These are phyloP conservation scores for Caenorhabditis sp. DNA, from an alignment of 2,888 invertebrate genomes.

Conservation along the genomic window DNA sequence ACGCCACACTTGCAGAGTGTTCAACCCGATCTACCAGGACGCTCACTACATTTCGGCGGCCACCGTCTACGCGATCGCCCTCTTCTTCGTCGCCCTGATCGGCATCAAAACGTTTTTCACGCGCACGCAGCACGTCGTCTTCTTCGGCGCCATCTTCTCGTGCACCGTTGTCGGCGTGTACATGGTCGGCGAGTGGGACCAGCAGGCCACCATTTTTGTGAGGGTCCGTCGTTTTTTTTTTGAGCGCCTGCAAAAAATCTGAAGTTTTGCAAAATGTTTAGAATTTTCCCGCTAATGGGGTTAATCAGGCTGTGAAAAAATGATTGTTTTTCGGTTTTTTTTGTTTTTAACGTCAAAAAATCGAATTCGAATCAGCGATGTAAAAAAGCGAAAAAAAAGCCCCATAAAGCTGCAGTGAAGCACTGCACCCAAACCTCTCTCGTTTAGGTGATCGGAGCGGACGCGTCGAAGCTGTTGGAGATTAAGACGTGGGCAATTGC, in stretches of 20 bases:
- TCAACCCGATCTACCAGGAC: conserved; percentile 12
- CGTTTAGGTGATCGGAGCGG: conserved; percentile 1
- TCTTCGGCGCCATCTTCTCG: neutral
- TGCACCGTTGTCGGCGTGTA: neutral
- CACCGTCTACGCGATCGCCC: neutral
- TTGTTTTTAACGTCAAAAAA: too few relatives aligned
- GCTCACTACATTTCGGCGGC: conserved; percentile 18
- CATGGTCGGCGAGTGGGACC: neutral
- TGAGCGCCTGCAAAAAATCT: too few relatives aligned
- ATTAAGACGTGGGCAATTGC: conserved; percentile 5
- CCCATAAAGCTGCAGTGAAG: too few relatives aligned
- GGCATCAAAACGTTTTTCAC: neutral
- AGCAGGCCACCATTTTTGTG: neutral
- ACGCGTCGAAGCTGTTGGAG: neutral
- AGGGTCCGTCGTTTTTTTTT: too few relatives aligned
- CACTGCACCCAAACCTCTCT: too few relatives aligned
- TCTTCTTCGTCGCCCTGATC: conserved; percentile 1
- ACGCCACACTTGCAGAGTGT: conserved; percentile 8
- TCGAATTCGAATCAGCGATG: too few relatives aligned
- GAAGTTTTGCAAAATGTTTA: too few relatives aligned
- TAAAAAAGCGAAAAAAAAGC: too few relatives aligned
- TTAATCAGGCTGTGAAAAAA: too few relatives aligned
- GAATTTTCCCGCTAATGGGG: too few relatives aligned
- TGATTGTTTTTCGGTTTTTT: too few relatives aligned
- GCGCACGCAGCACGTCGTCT: conserved; percentile 2